Evolutionary conservation across 2,888 invertebrate species (phyloP).

Genomic region (Cryptus armator): DNA sequence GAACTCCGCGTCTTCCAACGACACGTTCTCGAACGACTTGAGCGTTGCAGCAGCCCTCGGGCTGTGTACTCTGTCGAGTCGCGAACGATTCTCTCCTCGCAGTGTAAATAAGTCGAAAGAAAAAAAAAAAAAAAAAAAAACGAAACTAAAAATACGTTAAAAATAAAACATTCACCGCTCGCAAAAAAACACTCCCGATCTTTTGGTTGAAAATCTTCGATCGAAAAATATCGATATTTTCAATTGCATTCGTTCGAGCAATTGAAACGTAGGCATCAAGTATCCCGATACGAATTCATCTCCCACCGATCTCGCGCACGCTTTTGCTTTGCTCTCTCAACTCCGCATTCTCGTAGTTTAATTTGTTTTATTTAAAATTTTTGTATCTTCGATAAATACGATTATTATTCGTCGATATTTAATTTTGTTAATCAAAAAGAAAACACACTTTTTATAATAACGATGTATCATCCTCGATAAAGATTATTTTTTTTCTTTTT

Average conservation of each 20-base stretch:
- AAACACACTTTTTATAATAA: constrained; percentile 13
- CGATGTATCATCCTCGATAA: constrained; percentile 17
- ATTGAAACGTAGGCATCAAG: background rate
- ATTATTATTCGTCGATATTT: background rate
- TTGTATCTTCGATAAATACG: background rate
- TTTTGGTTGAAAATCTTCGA: background rate
- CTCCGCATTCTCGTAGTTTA: background rate
- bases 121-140: constrained; percentile 6
- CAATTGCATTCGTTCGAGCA: constrained; percentile 4
- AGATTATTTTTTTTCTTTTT: too few species aligned
- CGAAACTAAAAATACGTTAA: background rate
- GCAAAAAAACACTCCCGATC: constrained; percentile 41
- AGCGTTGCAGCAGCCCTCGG: constrained; percentile 17
- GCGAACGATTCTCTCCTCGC: background rate
- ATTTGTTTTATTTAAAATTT: background rate
- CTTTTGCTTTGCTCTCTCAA: constrained; percentile 25
- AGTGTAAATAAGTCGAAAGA: background rate
- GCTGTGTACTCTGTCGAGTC: constrained; percentile 20
- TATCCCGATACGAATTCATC: constrained; percentile 6
- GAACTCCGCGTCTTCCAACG: constrained; percentile 40
- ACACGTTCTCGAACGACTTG: constrained; percentile 26
- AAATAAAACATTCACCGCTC: constrained; percentile 49
- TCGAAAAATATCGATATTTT: background rate
- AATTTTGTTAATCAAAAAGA: background rate
- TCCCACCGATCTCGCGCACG: constrained; percentile 12